Percentiles rank a stretch among this genome's conserved stretches.
phyloP scores from a whole-genome alignment of 2,888 invertebrate genomes.

The Neoaliturus tenellus region DNA sequence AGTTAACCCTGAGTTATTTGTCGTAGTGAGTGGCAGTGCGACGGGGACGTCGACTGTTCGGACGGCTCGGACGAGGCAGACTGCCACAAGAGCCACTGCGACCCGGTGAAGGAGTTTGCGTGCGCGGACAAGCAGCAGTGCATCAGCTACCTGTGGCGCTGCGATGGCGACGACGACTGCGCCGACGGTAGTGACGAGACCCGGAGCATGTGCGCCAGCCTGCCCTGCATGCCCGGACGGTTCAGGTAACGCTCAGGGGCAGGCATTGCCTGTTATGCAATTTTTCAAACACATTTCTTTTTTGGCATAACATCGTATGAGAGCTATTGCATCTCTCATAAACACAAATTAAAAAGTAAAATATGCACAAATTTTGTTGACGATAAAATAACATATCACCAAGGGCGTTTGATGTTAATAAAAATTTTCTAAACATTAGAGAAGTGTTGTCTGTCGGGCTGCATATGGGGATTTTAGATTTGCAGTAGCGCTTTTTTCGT shows the following conservation, averaged over 20 bases:
- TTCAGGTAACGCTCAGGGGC: slow-evolving; percentile 79
- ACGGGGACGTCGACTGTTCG: slow-evolving; percentile 84
- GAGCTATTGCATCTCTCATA: too few relatives aligned
- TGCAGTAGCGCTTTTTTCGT: too few relatives aligned
- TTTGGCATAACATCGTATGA: too few relatives aligned
- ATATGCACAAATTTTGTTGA: too few relatives aligned
- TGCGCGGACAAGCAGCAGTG: slow-evolving; percentile 53
- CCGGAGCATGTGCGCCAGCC: slow-evolving; percentile 80
- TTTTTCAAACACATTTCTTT: too few relatives aligned
- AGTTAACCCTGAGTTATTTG: background rate
- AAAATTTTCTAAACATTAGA: too few relatives aligned
- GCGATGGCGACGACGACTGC: slow-evolving; percentile 86
- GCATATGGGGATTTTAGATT: too few relatives aligned
- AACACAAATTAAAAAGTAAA: too few relatives aligned
- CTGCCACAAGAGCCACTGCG: slow-evolving; percentile 77
- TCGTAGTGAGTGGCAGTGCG: slow-evolving; percentile 78
- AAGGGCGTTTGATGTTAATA: too few relatives aligned
- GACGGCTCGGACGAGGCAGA: slow-evolving; percentile 89
- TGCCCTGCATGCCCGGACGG: slow-evolving; percentile 88
- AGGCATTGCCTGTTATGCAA: too few relatives aligned
- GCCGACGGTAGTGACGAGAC: slow-evolving; percentile 92
- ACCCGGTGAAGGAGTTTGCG: slow-evolving; percentile 51
- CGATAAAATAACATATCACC: too few relatives aligned
- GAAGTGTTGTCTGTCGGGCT: too few relatives aligned
- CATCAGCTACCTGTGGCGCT: slow-evolving; percentile 77